A percentile compares a stretch with the other conserved stretches of the same genome.
These are phyloP conservation scores for Lycaon pictus DNA, from an alignment of 2,113 vertebrate genomes.

Conservation along the genomic window DNA sequence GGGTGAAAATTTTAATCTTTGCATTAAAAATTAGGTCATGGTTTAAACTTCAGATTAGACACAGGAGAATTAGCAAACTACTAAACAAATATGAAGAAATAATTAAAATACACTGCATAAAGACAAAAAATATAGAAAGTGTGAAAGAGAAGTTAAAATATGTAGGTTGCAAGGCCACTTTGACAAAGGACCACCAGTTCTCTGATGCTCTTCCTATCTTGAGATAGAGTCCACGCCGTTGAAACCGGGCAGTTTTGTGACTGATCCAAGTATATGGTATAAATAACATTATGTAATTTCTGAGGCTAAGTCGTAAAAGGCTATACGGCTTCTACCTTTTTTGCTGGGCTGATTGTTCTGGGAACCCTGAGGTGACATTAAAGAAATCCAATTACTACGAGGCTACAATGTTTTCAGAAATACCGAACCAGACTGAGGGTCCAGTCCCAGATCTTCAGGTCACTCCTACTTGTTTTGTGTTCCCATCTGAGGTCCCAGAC, in stretches of 20 bases:
- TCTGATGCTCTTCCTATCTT: background rate
- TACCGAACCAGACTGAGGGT: background rate
- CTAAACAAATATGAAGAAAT: conserved; percentile 3
- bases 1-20: conserved; percentile 29
- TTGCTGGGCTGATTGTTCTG: background rate
- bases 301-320: background rate
- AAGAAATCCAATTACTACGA: background rate
- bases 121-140: background rate
- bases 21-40: background rate
- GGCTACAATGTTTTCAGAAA: background rate
- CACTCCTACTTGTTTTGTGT: background rate
- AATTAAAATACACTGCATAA: background rate
- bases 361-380: background rate
- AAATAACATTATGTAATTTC: background rate
- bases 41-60: background rate
- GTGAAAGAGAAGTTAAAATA: background rate
- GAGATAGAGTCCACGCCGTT: background rate
- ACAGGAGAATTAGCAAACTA: background rate
- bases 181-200: background rate
- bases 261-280: background rate
- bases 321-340: background rate
- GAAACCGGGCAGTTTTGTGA: background rate
- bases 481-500: too few relatives aligned
- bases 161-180: background rate
- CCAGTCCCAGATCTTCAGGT: background rate